Evolutionary conservation across 2,113 vertebrate species (phyloP).

Genomic region (Xenopus borealis): DNA sequence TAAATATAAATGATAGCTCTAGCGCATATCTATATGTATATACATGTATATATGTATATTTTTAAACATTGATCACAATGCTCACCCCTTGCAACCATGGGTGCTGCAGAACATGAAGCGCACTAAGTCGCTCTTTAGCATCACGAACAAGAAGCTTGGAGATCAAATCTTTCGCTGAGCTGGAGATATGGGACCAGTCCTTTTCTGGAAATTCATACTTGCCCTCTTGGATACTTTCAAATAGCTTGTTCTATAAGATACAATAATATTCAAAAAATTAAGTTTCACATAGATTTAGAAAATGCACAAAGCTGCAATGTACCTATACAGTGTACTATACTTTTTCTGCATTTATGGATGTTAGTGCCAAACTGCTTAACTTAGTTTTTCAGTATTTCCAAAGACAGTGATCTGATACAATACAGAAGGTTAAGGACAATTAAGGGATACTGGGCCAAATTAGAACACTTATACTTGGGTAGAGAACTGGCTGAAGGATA

Average conservation of each 20-base stretch:
- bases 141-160: slow-evolving; percentile 88
- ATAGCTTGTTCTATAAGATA: slow-evolving; percentile 78
- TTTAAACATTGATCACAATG: slow-evolving; percentile 31
- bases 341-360: too few relatives aligned
- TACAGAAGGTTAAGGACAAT: too few relatives aligned
- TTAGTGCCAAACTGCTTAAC: too few relatives aligned
- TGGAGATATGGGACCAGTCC: slow-evolving; percentile 91
- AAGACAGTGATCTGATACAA: too few relatives aligned
- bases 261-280: not conserved
- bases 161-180: slow-evolving; percentile 87
- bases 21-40: too few relatives aligned
- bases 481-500: too few relatives aligned
- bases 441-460: too few relatives aligned
- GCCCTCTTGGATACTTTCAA: slow-evolving; percentile 94
- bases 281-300: too few relatives aligned
- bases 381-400: too few relatives aligned
- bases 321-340: not conserved
- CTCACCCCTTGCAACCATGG: slow-evolving; percentile 92
- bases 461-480: too few relatives aligned
- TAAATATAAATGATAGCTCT: too few relatives aligned
- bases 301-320: not conserved
- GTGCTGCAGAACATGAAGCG: slow-evolving; percentile 89
- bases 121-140: slow-evolving; percentile 83
- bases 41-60: too few relatives aligned
- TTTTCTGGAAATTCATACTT: slow-evolving; percentile 93